phyloP scores from a whole-genome alignment of 2,113 vertebrate genomes.

The Cromileptes altivelis region DNA sequence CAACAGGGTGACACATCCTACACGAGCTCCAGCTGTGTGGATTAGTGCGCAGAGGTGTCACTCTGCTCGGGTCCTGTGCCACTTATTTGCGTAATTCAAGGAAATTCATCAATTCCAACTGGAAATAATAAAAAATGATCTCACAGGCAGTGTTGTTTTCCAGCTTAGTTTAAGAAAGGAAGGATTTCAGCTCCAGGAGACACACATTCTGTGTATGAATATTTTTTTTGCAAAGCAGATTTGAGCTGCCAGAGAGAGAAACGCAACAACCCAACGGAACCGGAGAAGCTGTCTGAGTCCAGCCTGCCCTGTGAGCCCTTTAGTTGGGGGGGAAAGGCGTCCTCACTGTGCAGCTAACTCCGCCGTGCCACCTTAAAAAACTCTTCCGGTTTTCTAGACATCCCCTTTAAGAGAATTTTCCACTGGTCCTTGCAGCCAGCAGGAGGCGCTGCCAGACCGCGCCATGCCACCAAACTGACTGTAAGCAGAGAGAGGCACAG shows the following conservation, averaged over 20 bases:
- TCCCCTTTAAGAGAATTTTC: slow-evolving; percentile 79
- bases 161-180: background rate
- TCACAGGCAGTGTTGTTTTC: background rate
- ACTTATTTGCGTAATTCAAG: background rate
- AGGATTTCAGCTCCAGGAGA: background rate
- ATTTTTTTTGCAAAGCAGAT: background rate
- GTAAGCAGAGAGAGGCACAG: slow-evolving; percentile 32
- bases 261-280: slow-evolving; percentile 17
- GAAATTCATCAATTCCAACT: background rate
- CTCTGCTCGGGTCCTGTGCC: background rate
- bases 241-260: background rate
- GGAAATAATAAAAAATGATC: background rate
- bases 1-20: background rate
- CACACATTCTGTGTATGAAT: background rate
- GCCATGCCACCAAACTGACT: background rate
- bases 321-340: background rate
- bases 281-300: slow-evolving; percentile 2
- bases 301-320: slow-evolving; percentile 25
- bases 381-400: slow-evolving; percentile 70
- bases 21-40: background rate
- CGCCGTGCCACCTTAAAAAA: slow-evolving; percentile 79
- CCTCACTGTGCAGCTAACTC: slow-evolving; percentile 55
- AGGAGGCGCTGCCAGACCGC: slow-evolving; percentile 70
- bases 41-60: background rate
- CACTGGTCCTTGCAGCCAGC: background rate